A percentile compares a stretch with the other conserved stretches of the same genome.
Conservation (phyloP, 2,797 vertebrate genomes). For the Sebastes steindachneri region DNA sequence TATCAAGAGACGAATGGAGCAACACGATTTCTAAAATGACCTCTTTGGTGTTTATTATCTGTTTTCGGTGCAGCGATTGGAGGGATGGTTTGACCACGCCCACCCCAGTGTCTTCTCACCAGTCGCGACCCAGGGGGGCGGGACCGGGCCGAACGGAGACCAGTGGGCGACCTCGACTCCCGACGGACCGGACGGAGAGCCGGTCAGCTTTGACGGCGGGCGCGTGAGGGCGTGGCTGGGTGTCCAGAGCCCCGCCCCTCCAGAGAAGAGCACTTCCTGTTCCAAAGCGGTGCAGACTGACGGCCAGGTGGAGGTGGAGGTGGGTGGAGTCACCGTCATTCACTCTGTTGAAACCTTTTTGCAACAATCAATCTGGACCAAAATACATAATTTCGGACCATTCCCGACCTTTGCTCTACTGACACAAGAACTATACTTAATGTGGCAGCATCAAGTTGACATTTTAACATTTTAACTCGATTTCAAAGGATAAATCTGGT, state of each 20-base stretch:
- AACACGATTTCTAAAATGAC: background rate
- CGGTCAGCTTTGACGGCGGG: slow-evolving; percentile 64
- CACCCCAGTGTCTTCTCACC: background rate
- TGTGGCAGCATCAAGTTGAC: no score
- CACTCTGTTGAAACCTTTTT: background rate
- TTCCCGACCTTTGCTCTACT: background rate
- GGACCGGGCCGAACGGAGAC: background rate
- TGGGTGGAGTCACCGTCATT: slow-evolving; percentile 4
- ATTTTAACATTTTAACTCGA: no score
- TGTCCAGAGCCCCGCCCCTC: slow-evolving; percentile 54
- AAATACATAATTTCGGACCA: no score
- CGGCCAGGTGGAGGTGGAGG: slow-evolving; percentile 10
- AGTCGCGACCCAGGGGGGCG: accelerated
- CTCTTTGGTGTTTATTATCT: accelerated
- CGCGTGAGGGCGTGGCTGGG: slow-evolving; percentile 83
- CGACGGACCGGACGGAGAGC: slow-evolving; percentile 11
- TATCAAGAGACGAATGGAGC: background rate
- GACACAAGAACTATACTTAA: background rate
- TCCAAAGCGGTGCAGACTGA: slow-evolving; percentile 78
- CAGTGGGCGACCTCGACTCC: slow-evolving; percentile 67
- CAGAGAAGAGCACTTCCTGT: slow-evolving; percentile 35
- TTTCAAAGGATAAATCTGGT: no score
- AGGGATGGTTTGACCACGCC: slow-evolving; percentile 6
- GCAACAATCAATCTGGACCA: no score
- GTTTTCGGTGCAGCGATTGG: slow-evolving; percentile 6